These are phyloP conservation scores for Cyrtodaria siliqua DNA, from an alignment of 2,888 invertebrate species.

Conservation along the genomic window DNA sequence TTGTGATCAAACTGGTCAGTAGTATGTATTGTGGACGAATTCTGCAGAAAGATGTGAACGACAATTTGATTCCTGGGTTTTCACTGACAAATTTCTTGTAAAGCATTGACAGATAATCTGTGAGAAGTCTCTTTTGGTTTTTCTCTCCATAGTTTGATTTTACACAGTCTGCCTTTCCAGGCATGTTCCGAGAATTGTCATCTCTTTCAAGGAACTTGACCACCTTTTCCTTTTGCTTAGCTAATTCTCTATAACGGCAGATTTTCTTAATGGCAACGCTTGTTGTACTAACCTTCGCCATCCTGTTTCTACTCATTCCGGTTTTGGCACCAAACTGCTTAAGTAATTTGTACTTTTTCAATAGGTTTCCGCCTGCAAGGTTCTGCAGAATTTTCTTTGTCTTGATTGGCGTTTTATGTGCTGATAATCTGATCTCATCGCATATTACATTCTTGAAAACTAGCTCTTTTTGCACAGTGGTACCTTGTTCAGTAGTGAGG, in stretches of 20 bases:
- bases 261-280: slow-evolving; percentile 5
- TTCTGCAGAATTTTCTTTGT: slow-evolving; percentile 18
- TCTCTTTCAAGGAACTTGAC: slow-evolving; percentile 20
- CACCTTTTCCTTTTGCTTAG: slow-evolving; percentile 11
- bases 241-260: slow-evolving; percentile 9
- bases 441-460: slow-evolving; percentile 11
- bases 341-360: slow-evolving; percentile 7
- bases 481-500: slow-evolving; percentile 11
- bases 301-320: slow-evolving; percentile 18
- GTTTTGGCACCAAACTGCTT: slow-evolving; percentile 1
- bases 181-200: slow-evolving; percentile 23
- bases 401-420: slow-evolving; percentile 19
- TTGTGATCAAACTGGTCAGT: slow-evolving; percentile 17
- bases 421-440: slow-evolving; percentile 22
- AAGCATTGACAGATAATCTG: slow-evolving; percentile 17
- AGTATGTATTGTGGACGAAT: slow-evolving; percentile 16
- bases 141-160: slow-evolving; percentile 11
- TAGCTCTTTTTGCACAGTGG: slow-evolving; percentile 11
- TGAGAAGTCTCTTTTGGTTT: slow-evolving; percentile 26
- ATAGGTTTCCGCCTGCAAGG: slow-evolving; percentile 14
- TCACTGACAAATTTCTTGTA: slow-evolving; percentile 22
- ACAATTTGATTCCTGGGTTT: slow-evolving; percentile 27
- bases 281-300: slow-evolving; percentile 15
- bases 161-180: slow-evolving; percentile 21
- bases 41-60: too few relatives aligned